Conservation (phyloP, 2,113 vertebrate species). For the Paracanthobrama guichenoti region DNA sequence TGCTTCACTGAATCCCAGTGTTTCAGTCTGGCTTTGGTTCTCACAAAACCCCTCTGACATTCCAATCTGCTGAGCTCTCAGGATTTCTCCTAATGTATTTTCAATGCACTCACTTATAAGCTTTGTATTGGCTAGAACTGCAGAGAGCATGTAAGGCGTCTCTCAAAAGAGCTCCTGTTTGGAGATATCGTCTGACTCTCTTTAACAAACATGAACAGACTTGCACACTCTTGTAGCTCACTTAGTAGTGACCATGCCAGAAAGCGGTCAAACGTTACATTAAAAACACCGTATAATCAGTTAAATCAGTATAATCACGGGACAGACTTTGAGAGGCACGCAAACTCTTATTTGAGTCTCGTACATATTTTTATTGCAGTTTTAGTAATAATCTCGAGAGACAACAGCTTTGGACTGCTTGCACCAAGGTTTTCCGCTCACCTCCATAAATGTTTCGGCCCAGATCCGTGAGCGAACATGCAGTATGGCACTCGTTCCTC, state of each 20-base stretch:
- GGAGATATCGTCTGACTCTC: slow-evolving; percentile 35
- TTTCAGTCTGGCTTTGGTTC: background rate
- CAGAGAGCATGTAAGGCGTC: slow-evolving; percentile 50
- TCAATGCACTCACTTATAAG: slow-evolving; percentile 62
- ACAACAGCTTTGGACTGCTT: background rate
- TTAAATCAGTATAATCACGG: slow-evolving; percentile 47
- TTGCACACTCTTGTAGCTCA: background rate
- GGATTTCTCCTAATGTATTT: slow-evolving; percentile 66
- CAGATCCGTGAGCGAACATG: slow-evolving; percentile 84
- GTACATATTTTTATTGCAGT: background rate
- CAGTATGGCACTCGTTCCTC: slow-evolving; percentile 80
- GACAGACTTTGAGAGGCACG: slow-evolving; percentile 28
- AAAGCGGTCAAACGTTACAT: background rate
- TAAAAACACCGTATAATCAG: slow-evolving; percentile 23
- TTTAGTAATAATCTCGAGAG: slow-evolving; percentile 2
- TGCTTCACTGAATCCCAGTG: background rate
- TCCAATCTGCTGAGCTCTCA: slow-evolving; percentile 60
- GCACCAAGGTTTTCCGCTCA: slow-evolving; percentile 59
- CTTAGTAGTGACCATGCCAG: background rate
- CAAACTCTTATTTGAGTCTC: slow-evolving; percentile 23
- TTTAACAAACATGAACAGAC: background rate
- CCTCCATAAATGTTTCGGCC: slow-evolving; percentile 85
- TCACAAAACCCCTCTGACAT: slow-evolving; percentile 48
- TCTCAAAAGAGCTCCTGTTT: slow-evolving; percentile 46
- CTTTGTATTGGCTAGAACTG: slow-evolving; percentile 46